These are phyloP conservation scores for Agrochola lychnidis DNA, from an alignment of 2,888 invertebrate species.

Conservation along the genomic window DNA sequence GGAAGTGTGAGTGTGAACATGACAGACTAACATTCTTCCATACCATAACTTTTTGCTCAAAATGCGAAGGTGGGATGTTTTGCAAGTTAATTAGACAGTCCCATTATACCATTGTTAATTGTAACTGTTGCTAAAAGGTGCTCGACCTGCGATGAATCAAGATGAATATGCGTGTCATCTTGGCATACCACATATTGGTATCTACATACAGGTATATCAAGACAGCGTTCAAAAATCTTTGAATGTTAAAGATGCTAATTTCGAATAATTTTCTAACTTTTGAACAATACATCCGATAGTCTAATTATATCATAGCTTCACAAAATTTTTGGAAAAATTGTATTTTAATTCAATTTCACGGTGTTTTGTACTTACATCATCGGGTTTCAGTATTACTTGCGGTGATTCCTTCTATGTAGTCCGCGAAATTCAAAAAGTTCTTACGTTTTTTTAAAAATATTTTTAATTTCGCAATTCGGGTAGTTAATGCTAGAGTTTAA, in stretches of 20 bases:
- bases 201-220: background rate
- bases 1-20: constrained; percentile 49
- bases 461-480: background rate
- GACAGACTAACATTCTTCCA: constrained; percentile 25
- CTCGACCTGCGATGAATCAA: constrained; percentile 55
- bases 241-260: constrained; percentile 19
- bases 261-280: constrained; percentile 4
- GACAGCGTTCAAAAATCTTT: background rate
- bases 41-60: constrained; percentile 40
- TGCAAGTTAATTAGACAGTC: constrained; percentile 61
- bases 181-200: background rate
- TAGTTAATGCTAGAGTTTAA: background rate
- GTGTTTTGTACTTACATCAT: background rate
- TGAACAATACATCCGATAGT: constrained; percentile 9
- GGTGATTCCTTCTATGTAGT: background rate
- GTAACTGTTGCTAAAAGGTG: constrained; percentile 60
- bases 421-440: background rate
- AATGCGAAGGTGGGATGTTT: constrained; percentile 58
- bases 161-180: constrained; percentile 47
- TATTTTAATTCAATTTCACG: background rate
- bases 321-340: background rate
- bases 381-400: background rate
- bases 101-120: constrained; percentile 65
- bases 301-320: background rate
- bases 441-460: background rate